phyloP scores from a whole-genome alignment of 2,888 invertebrate genomes.

The Amitus sp. region DNA sequence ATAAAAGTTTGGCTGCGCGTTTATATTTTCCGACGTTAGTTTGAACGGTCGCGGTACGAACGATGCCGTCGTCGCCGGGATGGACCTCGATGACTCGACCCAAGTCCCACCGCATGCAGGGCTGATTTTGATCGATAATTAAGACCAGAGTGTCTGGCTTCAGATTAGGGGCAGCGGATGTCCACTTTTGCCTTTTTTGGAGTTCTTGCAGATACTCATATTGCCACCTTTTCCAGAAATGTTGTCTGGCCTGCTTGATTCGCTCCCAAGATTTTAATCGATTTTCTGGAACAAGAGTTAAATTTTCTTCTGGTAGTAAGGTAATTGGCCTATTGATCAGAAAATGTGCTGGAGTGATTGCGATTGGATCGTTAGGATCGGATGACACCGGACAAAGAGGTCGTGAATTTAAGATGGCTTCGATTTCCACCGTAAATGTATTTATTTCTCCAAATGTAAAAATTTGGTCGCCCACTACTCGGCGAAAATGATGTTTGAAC shows the following conservation, averaged over 20 bases:
- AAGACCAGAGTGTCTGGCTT: background rate
- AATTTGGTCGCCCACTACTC: constrained; percentile 37
- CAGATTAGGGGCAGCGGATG: too few species aligned
- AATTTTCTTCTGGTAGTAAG: constrained; percentile 33
- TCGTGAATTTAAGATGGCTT: constrained; percentile 41
- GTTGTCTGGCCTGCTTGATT: constrained; percentile 10
- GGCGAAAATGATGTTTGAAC: constrained; percentile 48
- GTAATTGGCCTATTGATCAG: constrained; percentile 38
- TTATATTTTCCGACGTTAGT: background rate
- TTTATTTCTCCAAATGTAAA: constrained; percentile 27
- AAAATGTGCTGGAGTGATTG: constrained; percentile 44
- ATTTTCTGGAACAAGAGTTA: constrained; percentile 17
- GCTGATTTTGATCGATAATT: background rate
- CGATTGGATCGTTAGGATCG: constrained; percentile 33
- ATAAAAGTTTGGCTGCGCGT: background rate
- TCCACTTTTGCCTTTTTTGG: constrained; percentile 16
- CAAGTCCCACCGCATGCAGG: background rate
- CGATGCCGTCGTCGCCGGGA: constrained; percentile 8
- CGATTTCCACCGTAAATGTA: constrained; percentile 31
- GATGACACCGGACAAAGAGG: constrained; percentile 33
- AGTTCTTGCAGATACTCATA: constrained; percentile 28
- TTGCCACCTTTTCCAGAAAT: constrained; percentile 25
- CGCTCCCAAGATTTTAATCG: constrained; percentile 18
- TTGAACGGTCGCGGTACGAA: constrained; percentile 4
- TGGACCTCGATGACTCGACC: background rate